Conservation (phyloP, 2,888 invertebrate species). For the Drosophila borealis region DNA sequence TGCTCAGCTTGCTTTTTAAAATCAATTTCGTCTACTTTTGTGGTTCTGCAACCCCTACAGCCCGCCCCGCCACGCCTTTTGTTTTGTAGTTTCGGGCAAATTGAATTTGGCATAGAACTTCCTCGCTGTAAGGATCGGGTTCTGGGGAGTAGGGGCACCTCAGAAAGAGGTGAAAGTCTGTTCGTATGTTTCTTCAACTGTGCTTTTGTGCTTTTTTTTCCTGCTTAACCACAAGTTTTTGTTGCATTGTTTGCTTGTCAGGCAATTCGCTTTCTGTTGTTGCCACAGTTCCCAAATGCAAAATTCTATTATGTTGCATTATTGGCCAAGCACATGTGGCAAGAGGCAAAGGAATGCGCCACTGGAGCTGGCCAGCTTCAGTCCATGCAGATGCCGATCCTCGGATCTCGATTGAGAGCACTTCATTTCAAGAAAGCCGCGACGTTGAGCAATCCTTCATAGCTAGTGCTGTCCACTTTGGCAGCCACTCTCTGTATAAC, state of each 20-base stretch:
- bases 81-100: slow-evolving; percentile 74
- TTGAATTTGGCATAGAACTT: slow-evolving; percentile 76
- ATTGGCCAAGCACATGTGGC: slow-evolving; percentile 21
- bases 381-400: slow-evolving; percentile 7
- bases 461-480: slow-evolving; percentile 4
- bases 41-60: slow-evolving; percentile 24
- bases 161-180: slow-evolving; percentile 10
- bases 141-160: neutral
- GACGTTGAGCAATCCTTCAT: neutral
- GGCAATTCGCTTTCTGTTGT: slow-evolving; percentile 17
- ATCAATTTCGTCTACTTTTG: slow-evolving; percentile 78
- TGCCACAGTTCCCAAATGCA: slow-evolving; percentile 30
- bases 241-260: slow-evolving; percentile 57
- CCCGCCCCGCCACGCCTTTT: slow-evolving; percentile 35
- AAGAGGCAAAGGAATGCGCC: neutral
- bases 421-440: neutral
- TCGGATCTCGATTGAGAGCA: neutral
- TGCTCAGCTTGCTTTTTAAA: slow-evolving; percentile 69
- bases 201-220: slow-evolving; percentile 55
- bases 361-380: neutral
- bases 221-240: slow-evolving; percentile 59
- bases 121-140: slow-evolving; percentile 12
- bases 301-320: slow-evolving; percentile 38
- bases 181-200: slow-evolving; percentile 58
- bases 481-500: neutral